phyloP scores from a whole-genome alignment of 2,113 vertebrate species.

The Antechinus stuartii region DNA sequence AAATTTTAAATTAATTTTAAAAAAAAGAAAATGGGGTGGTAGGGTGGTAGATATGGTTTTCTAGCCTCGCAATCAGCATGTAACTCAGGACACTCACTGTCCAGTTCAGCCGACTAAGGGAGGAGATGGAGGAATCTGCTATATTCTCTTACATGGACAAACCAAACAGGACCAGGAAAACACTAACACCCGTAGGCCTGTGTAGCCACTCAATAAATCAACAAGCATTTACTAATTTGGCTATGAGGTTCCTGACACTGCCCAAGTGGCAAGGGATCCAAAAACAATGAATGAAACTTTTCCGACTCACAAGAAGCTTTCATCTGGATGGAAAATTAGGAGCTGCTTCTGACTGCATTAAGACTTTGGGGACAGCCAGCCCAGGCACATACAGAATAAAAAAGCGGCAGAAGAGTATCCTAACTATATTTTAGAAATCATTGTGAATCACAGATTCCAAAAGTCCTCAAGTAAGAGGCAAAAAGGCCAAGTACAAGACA shows the following conservation, averaged over 20 bases:
- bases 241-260: neutral
- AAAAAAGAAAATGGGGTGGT: neutral
- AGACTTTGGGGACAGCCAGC: neutral
- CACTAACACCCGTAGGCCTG: neutral
- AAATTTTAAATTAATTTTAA: neutral
- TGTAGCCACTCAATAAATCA: neutral
- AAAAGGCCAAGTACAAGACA: neutral
- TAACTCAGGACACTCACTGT: neutral
- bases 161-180: neutral
- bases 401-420: neutral
- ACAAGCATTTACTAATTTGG: neutral
- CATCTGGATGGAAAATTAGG: neutral
- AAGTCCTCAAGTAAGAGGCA: neutral
- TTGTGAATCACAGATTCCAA: neutral
- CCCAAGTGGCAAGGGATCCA: neutral
- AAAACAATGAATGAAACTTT: neutral
- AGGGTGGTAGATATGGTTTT: neutral
- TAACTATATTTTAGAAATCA: neutral
- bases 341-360: neutral
- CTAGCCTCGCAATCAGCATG: neutral
- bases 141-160: neutral
- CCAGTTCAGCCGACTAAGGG: neutral
- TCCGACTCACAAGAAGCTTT: neutral
- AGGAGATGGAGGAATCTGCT: neutral
- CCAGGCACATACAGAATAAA: neutral